phyloP scores from a whole-genome alignment of 37 sponge, comb jelly and placozoan genomes.

The Geodia barretti region DNA sequence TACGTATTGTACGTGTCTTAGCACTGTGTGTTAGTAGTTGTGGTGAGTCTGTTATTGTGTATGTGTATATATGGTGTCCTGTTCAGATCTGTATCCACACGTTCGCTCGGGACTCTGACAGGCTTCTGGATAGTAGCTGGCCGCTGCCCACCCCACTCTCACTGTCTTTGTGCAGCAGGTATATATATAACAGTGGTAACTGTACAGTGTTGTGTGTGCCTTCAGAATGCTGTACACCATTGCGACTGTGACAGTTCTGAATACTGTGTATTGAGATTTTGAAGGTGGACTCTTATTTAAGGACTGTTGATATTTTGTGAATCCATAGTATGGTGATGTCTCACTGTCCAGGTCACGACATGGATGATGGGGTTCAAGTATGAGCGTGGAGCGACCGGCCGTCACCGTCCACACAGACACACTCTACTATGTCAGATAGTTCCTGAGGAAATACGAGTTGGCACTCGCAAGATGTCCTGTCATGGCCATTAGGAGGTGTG shows the following conservation, averaged over 20 bases:
- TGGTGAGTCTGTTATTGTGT: too few species aligned
- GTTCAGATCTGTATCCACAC: conserved; percentile 88
- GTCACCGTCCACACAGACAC: conserved; percentile 80
- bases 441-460: conserved; percentile 52
- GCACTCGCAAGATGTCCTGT: conserved; percentile 75
- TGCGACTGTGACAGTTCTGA: too few species aligned
- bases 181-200: too few species aligned
- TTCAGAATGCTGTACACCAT: neutral
- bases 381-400: conserved; percentile 97
- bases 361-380: conserved; percentile 95
- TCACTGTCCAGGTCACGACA: conserved; percentile 86
- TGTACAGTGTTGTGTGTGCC: conserved; percentile 1
- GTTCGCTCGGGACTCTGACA: conserved; percentile 89
- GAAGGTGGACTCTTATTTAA: too few species aligned
- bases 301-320: too few species aligned
- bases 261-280: too few species aligned
- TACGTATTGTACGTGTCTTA: too few species aligned
- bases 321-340: neutral
- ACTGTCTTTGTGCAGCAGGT: conserved; percentile 75
- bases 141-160: conserved; percentile 92
- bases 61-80: too few species aligned
- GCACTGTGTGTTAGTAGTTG: too few species aligned
- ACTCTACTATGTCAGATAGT: conserved; percentile 91
- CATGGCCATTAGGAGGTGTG: conserved; percentile 85
- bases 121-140: conserved; percentile 92